phyloP scores from a whole-genome alignment of 2,113 vertebrate genomes.

The Brachyhypopomus gauderio region DNA sequence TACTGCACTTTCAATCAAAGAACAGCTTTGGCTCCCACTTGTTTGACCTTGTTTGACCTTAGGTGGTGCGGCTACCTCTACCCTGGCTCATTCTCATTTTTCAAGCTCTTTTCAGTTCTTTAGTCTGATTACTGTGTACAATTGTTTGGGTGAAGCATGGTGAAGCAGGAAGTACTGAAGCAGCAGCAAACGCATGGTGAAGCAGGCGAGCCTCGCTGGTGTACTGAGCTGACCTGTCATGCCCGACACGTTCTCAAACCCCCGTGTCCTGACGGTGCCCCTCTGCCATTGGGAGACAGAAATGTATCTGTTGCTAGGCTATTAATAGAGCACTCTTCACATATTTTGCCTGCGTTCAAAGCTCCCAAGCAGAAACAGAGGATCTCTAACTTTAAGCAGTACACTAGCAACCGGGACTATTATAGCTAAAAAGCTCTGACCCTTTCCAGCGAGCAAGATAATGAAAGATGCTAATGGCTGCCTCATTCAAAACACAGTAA shows the following conservation, averaged over 20 bases:
- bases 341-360: conserved; percentile 67
- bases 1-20: conserved; percentile 9
- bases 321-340: conserved; percentile 72
- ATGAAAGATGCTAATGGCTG: not conserved
- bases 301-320: conserved; percentile 72
- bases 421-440: not conserved
- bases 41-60: too few species aligned
- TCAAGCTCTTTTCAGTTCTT: not conserved
- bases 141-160: not conserved
- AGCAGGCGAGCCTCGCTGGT: conserved; percentile 40
- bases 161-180: not conserved
- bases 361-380: conserved; percentile 56
- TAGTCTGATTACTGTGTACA: not conserved
- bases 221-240: conserved; percentile 58
- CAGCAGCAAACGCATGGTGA: conserved; percentile 37
- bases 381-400: conserved; percentile 63
- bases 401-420: conserved; percentile 44
- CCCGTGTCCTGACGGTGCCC: conserved; percentile 60
- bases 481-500: not conserved
- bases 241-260: conserved; percentile 56
- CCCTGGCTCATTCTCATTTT: not conserved
- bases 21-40: not conserved
- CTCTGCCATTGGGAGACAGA: conserved; percentile 50
- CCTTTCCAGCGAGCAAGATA: not conserved
- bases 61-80: not conserved